phyloP scores from a whole-genome alignment of 2,797 vertebrate species.

The Labroides dimidiatus region DNA sequence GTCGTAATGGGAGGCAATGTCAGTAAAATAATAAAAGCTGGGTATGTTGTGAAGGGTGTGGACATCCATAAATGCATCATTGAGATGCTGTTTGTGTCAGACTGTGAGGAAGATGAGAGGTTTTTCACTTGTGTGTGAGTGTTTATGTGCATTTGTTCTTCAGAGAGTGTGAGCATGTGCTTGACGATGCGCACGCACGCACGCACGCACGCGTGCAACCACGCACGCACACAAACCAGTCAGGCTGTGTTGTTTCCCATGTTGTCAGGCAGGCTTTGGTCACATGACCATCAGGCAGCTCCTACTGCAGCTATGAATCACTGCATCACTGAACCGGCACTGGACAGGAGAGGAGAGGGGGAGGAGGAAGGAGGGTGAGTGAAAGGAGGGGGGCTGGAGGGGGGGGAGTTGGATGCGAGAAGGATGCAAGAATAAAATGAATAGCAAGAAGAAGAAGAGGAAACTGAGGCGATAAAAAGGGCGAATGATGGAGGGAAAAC shows the following conservation, averaged over 20 bases:
- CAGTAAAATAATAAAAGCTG: slow-evolving; percentile 25
- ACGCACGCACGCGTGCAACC: slow-evolving; percentile 30
- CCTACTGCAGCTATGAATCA: slow-evolving; percentile 84
- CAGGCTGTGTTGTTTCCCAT: slow-evolving; percentile 75
- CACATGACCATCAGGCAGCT: slow-evolving; percentile 81
- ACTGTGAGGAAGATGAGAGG: slow-evolving; percentile 31
- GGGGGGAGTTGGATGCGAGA: slow-evolving; percentile 12
- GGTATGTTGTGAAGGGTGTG: slow-evolving; percentile 9
- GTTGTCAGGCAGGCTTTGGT: slow-evolving; percentile 88
- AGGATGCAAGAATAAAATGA: slow-evolving; percentile 10
- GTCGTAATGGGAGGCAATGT: slow-evolving; percentile 17
- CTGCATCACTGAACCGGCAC: slow-evolving; percentile 75
- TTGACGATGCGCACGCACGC: slow-evolving; percentile 19
- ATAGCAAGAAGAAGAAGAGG: background rate
- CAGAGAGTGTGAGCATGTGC: slow-evolving; percentile 29
- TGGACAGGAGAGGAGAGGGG: slow-evolving; percentile 62
- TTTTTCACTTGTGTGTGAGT: background rate
- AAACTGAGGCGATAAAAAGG: slow-evolving; percentile 4
- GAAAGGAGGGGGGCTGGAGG: slow-evolving; percentile 18
- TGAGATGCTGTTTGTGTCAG: slow-evolving; percentile 43
- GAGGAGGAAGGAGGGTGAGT: slow-evolving; percentile 27
- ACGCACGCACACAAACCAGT: slow-evolving; percentile 33
- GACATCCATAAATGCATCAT: slow-evolving; percentile 24
- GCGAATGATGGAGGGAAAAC: background rate
- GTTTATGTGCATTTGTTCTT: slow-evolving; percentile 19